phyloP scores from a whole-genome alignment of 2,888 invertebrate genomes.

The Parnassius orleans region DNA sequence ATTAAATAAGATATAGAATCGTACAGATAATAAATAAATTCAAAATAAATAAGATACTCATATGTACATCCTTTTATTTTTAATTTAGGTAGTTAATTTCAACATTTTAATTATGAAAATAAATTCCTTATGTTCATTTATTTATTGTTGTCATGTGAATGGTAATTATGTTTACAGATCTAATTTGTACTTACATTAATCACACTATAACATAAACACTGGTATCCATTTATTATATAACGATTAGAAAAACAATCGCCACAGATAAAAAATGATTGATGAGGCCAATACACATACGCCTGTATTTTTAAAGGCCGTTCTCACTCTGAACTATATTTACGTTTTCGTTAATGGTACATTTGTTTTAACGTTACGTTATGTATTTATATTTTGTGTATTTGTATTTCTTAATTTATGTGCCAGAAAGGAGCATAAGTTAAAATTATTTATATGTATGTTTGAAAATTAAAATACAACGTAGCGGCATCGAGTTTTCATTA shows the following conservation, averaged over 20 bases:
- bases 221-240: slow-evolving; percentile 16
- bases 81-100: too few relatives aligned
- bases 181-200: too few relatives aligned
- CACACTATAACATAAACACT: not conserved
- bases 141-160: too few relatives aligned
- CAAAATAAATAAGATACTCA: too few relatives aligned
- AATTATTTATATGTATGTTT: slow-evolving; percentile 21
- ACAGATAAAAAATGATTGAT: slow-evolving; percentile 22
- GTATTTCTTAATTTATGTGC: slow-evolving; percentile 24
- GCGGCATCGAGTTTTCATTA: slow-evolving; percentile 15
- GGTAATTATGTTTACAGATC: too few relatives aligned
- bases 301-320: slow-evolving; percentile 14
- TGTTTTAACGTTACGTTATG: slow-evolving; percentile 20
- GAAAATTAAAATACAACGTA: slow-evolving; percentile 20
- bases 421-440: slow-evolving; percentile 10
- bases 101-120: too few relatives aligned
- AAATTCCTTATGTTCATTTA: too few relatives aligned
- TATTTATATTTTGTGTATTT: slow-evolving; percentile 24
- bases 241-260: slow-evolving; percentile 19
- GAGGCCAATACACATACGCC: slow-evolving; percentile 1
- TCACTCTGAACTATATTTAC: slow-evolving; percentile 21
- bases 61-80: too few relatives aligned
- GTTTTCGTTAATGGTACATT: slow-evolving; percentile 24
- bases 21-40: too few relatives aligned
- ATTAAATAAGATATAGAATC: too few relatives aligned